Evolutionary conservation across 2,888 invertebrate species (phyloP).

Genomic region (Thyatira batis): DNA sequence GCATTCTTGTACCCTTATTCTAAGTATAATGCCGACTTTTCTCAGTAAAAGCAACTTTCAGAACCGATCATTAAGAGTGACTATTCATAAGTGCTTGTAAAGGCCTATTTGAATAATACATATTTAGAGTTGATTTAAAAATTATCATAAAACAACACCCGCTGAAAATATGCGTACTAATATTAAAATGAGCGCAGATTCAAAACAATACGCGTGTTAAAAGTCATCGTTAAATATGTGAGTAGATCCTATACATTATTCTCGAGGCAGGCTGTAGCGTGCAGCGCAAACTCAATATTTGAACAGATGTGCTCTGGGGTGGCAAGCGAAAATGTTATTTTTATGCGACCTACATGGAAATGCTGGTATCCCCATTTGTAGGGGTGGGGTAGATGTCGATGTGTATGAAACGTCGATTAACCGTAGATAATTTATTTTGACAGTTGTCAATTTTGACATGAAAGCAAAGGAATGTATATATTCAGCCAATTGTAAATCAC

Average conservation of each 20-base stretch:
- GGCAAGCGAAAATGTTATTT: constrained; percentile 73
- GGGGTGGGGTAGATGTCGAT: constrained; percentile 36
- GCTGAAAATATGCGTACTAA: too few species aligned
- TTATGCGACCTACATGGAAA: constrained; percentile 78
- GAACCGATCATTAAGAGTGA: too few species aligned
- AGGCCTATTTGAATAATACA: too few species aligned
- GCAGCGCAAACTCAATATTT: constrained; percentile 70
- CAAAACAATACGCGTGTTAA: neutral
- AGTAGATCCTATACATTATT: neutral
- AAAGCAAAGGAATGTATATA: too few species aligned
- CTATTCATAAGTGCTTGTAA: too few species aligned
- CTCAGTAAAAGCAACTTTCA: too few species aligned
- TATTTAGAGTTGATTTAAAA: too few species aligned
- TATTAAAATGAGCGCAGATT: neutral
- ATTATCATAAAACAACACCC: too few species aligned
- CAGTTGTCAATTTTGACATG: too few species aligned
- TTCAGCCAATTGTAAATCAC: too few species aligned
- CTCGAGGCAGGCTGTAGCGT: constrained; percentile 8
- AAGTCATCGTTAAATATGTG: neutral
- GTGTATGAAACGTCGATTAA: neutral
- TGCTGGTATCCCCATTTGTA: constrained; percentile 53
- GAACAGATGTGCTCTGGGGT: constrained; percentile 70
- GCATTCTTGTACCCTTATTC: too few species aligned
- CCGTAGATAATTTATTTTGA: neutral
- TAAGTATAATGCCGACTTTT: too few species aligned